A percentile compares a stretch with the other conserved stretches of the same genome.
phyloP scores from a whole-genome alignment of 1,140 invertebrate genomes.

The Lanistes nyassanus region DNA sequence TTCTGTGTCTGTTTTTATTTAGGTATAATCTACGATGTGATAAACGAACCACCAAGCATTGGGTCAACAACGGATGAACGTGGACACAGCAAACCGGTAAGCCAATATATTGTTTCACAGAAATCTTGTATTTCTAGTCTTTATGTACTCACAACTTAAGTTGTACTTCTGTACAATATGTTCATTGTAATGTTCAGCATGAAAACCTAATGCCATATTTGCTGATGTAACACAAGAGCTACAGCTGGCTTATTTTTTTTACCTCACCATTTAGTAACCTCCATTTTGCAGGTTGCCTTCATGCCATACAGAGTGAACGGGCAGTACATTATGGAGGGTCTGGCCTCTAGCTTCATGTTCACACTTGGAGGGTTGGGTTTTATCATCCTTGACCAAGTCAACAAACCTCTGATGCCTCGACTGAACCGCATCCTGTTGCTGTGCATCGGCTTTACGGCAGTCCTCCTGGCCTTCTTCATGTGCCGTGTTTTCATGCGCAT shows the following conservation, averaged over 20 bases:
- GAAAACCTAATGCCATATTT: no score
- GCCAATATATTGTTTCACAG: no score
- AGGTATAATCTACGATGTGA: conserved; percentile 99
- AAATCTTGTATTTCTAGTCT: no score
- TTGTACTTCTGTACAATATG: no score
- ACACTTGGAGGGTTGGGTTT: conserved; percentile 95
- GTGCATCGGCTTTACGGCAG: conserved; percentile 91
- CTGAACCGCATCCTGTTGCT: conserved; percentile 92
- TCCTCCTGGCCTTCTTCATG: conserved; percentile 93
- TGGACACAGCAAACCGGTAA: conserved; percentile 86
- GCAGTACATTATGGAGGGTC: conserved; percentile 98
- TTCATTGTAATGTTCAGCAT: no score
- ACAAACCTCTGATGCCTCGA: conserved; percentile 90
- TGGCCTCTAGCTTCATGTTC: conserved; percentile 96
- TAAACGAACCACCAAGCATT: conserved; percentile 97
- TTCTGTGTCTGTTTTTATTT: conserved; percentile 33
- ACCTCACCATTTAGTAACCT: conserved; percentile 4
- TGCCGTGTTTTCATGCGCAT: conserved; percentile 99
- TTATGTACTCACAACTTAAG: no score
- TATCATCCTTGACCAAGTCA: conserved; percentile 94
- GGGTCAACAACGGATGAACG: conserved; percentile 97
- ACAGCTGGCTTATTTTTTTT: conserved; percentile 10
- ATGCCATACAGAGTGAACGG: conserved; percentile 99
- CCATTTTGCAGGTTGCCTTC: conserved; percentile 84
- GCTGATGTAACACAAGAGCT: no score